phyloP scores from a whole-genome alignment of 1,140 invertebrate genomes.

The Cydia pomonella region DNA sequence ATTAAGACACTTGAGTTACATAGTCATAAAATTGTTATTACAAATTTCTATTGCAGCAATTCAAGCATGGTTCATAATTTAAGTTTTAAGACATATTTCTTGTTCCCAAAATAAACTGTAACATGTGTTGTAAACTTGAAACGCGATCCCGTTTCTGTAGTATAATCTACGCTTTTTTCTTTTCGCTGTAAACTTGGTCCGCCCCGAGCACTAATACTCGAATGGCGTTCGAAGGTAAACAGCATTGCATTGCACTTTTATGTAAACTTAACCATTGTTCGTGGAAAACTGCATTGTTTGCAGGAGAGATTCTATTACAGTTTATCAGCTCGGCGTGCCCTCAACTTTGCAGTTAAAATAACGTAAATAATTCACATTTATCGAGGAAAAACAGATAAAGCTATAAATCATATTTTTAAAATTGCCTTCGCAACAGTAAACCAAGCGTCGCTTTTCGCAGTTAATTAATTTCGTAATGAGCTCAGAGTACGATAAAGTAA shows the following conservation, averaged over 20 bases:
- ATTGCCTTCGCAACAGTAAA: slow-evolving; percentile 13
- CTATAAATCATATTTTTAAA: slow-evolving; percentile 2
- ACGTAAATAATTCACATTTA: neutral
- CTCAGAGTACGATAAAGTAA: slow-evolving; percentile 22
- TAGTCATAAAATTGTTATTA: neutral
- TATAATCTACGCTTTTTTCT: slow-evolving; percentile 28
- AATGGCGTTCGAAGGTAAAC: slow-evolving; percentile 50
- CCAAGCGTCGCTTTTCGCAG: slow-evolving; percentile 17
- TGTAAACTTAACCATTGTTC: slow-evolving; percentile 57
- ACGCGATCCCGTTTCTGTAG: slow-evolving; percentile 4
- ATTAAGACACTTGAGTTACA: neutral
- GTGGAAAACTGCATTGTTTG: slow-evolving; percentile 38
- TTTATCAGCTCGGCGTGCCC: slow-evolving; percentile 37
- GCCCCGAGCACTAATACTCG: slow-evolving; percentile 37
- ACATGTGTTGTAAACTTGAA: slow-evolving; percentile 11
- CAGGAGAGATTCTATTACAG: slow-evolving; percentile 18
- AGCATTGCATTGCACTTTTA: slow-evolving; percentile 38
- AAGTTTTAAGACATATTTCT: slow-evolving; percentile 20
- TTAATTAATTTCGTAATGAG: slow-evolving; percentile 28
- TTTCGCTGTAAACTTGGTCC: slow-evolving; percentile 29
- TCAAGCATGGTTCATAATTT: neutral
- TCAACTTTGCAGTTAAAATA: slow-evolving; percentile 10
- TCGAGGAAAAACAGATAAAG: neutral
- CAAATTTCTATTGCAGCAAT: neutral
- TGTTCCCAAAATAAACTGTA: slow-evolving; percentile 14